Evolutionary conservation across 2,888 invertebrate genomes (phyloP), one percentile per base, ranked within the genome.

Genomic region (Drosophila algonquin): DNA sequence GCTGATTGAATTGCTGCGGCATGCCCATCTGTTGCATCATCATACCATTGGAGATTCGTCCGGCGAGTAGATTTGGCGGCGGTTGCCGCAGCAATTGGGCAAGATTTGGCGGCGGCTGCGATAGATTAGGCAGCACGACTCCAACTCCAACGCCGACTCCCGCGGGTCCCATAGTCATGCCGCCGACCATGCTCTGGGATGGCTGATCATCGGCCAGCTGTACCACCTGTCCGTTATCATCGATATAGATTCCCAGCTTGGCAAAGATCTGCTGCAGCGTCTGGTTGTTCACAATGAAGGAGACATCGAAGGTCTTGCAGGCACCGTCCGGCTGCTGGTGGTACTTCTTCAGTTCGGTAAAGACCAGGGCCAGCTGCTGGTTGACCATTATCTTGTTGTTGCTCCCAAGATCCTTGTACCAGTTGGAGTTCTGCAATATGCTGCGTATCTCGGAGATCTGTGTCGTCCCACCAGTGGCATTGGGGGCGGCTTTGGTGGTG

Each of bases 301-400:
- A 89, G 32, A 94, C 90, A 81, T 94, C 94, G 51, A 94, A 93
- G 64, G 92, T 92, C 85, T 94, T 94, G 60, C 93, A 93, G 2
- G 93, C 90, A 30, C 91, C 90, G 54, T 93, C 93, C 82, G 94
- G 94, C 83, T 94, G 94, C 83, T 94, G 94, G 74, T 95, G 94
- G 77, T 93, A 94, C 80, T 94, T 94, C 89, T 95, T 94, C 24
- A 94, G 91, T 90, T 93, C 93, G 76, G 93, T 94, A 8, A 95
- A 94, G 12, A 95, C 93, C 30, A 94, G 93, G 1, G 94, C 94
- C 83, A 96, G 90, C 89, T 95, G 94, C 84, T 95, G 95, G 88
- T 95, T 95, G 0, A 95, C 94, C 91, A 94, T 94, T 79, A 95
- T 94, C 92, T 95, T 96, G 89, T 95, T 95, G 75, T 95, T 95